These are phyloP conservation scores for Illadopsis cleaveri DNA, from an alignment of 2,113 vertebrate species.

Conservation along the genomic window DNA sequence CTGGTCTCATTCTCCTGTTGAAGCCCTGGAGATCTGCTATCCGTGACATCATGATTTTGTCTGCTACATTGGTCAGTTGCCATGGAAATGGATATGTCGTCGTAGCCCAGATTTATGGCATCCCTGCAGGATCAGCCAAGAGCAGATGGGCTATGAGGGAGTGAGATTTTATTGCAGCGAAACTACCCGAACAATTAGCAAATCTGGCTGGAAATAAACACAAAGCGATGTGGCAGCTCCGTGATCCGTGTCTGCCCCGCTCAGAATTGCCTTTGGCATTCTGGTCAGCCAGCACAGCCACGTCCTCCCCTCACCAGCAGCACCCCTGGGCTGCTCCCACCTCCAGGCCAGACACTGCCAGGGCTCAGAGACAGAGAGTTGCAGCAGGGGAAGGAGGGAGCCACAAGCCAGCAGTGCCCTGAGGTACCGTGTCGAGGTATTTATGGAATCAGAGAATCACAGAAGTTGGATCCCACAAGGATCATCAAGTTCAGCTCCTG, in stretches of 20 bases:
- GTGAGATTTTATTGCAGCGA: slow-evolving; percentile 52
- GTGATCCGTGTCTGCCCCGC: background rate
- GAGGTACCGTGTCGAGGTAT: background rate
- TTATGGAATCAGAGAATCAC: background rate
- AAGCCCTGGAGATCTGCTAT: background rate
- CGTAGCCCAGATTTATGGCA: slow-evolving; percentile 59
- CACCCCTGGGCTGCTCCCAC: background rate
- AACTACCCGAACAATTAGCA: slow-evolving; percentile 59
- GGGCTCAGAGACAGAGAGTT: background rate
- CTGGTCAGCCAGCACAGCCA: background rate
- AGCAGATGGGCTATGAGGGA: slow-evolving; percentile 67
- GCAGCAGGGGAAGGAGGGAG: background rate
- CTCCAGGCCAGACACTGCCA: background rate
- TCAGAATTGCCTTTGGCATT: background rate
- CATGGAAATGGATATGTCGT: slow-evolving; percentile 53
- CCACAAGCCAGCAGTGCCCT: background rate
- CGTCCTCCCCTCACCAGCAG: background rate
- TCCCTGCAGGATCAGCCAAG: slow-evolving; percentile 57
- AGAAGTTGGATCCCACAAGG: background rate
- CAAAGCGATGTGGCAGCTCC: background rate
- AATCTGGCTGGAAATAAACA: slow-evolving; percentile 56
- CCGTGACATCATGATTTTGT: slow-evolving; percentile 36
- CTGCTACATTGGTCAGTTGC: slow-evolving; percentile 61
- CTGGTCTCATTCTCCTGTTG: background rate
- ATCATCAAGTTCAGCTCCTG: background rate